phyloP scores from a whole-genome alignment of 37 sponge, comb jelly and placozoan genomes.

The Chondrilla cf. caribensis region DNA sequence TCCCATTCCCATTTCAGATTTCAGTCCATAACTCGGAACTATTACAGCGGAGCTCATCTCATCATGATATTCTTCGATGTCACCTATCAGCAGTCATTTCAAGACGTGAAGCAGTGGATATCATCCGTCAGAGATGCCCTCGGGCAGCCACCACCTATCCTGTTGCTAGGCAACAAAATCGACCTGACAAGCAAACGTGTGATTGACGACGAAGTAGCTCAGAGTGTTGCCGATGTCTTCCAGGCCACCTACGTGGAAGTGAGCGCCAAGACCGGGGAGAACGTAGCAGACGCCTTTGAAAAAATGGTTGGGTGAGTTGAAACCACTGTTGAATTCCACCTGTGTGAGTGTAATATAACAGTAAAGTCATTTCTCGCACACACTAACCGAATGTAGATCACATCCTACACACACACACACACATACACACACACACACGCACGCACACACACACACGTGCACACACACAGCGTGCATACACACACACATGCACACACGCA shows the following conservation, averaged over 20 bases:
- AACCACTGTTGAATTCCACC: too few relatives aligned
- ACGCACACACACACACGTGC: too few relatives aligned
- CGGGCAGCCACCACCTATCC: constrained; percentile 36
- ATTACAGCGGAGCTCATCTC: constrained; percentile 75
- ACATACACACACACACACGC: too few relatives aligned
- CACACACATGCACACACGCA: too few relatives aligned
- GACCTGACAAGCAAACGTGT: constrained; percentile 43
- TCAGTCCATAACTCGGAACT: constrained; percentile 70
- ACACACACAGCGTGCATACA: too few relatives aligned
- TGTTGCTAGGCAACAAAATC: constrained; percentile 64
- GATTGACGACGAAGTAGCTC: constrained; percentile 42
- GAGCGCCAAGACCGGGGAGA: constrained; percentile 69
- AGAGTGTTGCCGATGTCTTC: constrained; percentile 46
- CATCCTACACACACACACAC: too few relatives aligned
- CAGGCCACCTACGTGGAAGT: constrained; percentile 36
- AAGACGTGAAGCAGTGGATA: constrained; percentile 71
- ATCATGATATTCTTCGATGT: constrained; percentile 76
- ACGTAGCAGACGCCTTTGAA: constrained; percentile 40
- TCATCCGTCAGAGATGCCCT: constrained; percentile 58
- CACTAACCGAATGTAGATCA: too few relatives aligned
- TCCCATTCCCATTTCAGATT: constrained; percentile 21
- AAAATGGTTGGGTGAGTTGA: background rate
- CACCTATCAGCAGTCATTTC: constrained; percentile 66
- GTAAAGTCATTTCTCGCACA: too few relatives aligned
- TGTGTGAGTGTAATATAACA: too few relatives aligned